Base-by-base conservation (phyloP, 2,888 invertebrate species). In the Phoronis australis region DNA sequence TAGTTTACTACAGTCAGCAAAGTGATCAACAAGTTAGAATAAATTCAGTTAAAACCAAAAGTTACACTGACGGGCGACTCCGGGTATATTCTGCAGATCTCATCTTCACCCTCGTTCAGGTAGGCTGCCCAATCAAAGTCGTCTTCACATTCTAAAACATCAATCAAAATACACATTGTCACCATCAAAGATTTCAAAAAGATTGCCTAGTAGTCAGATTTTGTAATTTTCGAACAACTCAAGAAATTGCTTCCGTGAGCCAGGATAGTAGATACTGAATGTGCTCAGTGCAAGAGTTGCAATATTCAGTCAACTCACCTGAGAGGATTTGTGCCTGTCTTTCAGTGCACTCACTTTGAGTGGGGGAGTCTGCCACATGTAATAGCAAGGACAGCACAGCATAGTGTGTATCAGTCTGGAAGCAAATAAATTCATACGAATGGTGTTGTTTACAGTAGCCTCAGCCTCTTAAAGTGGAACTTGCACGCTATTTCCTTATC, bases 381-480 rank as follows among this genome's bases (percentile, higher is more conserved):
- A 69, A 42, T 20, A 73, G 52, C 37, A 73, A 56, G 12, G 57
- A 61, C 31, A 74, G 48, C 26, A 74, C 39, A 3, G 66, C 60
- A 53, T 71, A 74, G 50, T 74, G 73, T 2, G 67, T 66, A 47
- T 71, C 70, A 9, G 69, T 71, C 73, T 73, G 64, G 12, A 64
- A 61, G 47, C 46, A 39, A 44, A 41, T 22, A 42, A 39, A 39
- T 39, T 15, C 39, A 39, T 39, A n/a, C n/a, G n/a, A n/a, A n/a
- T n/a, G n/a, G n/a, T n/a, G n/a, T n/a, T n/a, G n/a, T n/a, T n/a
- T n/a, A n/a, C n/a, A n/a, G n/a, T n/a, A n/a, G n/a, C n/a, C n/a
- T n/a, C n/a, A n/a, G n/a, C n/a, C n/a, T n/a, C n/a, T n/a, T n/a
- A n/a, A n/a, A n/a, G n/a, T n/a, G n/a, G n/a, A n/a, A n/a, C n/a